Conservation (phyloP, 2,888 invertebrate species). For the Leucophenga maculata region DNA sequence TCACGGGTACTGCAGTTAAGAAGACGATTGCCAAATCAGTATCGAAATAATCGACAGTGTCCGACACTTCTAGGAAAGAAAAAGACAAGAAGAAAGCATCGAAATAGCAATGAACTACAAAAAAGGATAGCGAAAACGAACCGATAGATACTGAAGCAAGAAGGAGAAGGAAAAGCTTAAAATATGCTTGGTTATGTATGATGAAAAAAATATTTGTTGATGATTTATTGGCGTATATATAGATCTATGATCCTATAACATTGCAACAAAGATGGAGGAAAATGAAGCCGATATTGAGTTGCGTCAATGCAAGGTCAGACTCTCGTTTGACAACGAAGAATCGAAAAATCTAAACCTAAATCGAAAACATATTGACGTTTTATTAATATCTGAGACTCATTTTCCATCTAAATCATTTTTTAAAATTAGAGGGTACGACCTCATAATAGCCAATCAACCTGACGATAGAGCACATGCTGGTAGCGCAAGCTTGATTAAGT, state of each 20-base stretch:
- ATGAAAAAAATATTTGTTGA: slow-evolving; percentile 95
- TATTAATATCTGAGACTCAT: no score
- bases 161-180: slow-evolving; percentile 85
- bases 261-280: slow-evolving; percentile 75
- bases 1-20: slow-evolving; percentile 45
- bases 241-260: slow-evolving; percentile 98
- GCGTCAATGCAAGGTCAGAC: slow-evolving; percentile 60
- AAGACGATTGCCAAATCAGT: no score
- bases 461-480: no score
- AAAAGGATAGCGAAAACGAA: slow-evolving; percentile 57
- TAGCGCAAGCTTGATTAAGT: no score
- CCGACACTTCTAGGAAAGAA: slow-evolving; percentile 52
- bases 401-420: no score
- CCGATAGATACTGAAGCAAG: slow-evolving; percentile 48
- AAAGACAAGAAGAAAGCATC: slow-evolving; percentile 57
- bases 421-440: no score
- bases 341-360: no score
- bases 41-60: no score
- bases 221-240: slow-evolving; percentile 95
- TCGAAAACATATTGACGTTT: no score
- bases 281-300: slow-evolving; percentile 69
- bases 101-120: slow-evolving; percentile 60
- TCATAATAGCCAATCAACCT: no score
- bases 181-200: slow-evolving; percentile 97
- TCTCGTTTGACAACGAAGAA: slow-evolving; percentile 46